These are phyloP conservation scores for Anodontia alba DNA, from an alignment of 2,888 invertebrate species.

Conservation along the genomic window DNA sequence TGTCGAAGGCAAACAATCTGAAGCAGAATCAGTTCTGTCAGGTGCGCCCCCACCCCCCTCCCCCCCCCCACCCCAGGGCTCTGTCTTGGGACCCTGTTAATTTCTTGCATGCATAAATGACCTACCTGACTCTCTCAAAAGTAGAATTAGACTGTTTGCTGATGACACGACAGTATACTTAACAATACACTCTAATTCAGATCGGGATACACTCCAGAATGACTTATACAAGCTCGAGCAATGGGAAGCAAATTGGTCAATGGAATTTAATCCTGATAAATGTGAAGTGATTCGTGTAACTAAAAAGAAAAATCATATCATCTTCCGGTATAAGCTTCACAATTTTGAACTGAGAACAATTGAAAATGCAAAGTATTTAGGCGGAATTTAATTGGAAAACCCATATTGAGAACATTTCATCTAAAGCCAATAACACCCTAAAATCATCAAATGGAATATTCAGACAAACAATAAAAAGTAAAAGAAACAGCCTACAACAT, in stretches of 20 bases:
- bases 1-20: not conserved
- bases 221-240: not conserved
- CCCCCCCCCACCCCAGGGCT: not conserved
- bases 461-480: too few species aligned
- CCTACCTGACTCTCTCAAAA: constrained; percentile 7
- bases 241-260: not conserved
- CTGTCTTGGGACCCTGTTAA: constrained; percentile 25
- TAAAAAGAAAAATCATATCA: not conserved
- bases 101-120: constrained; percentile 26
- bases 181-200: not conserved
- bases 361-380: not conserved
- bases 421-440: too few species aligned
- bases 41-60: too few species aligned
- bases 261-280: not conserved
- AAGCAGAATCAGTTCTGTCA: not conserved
- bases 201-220: not conserved
- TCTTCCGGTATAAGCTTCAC: too few species aligned
- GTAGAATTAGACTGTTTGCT: constrained; percentile 4
- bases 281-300: not conserved
- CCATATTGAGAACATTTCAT: not conserved
- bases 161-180: not conserved
- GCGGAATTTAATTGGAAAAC: not conserved
- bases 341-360: too few species aligned
- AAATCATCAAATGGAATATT: too few species aligned
- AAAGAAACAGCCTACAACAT: too few species aligned